Percentiles rank a stretch among this genome's conserved stretches.
These are phyloP conservation scores for Hippocampus barbouri DNA, from an alignment of 2,113 vertebrate species.

Conservation along the genomic window DNA sequence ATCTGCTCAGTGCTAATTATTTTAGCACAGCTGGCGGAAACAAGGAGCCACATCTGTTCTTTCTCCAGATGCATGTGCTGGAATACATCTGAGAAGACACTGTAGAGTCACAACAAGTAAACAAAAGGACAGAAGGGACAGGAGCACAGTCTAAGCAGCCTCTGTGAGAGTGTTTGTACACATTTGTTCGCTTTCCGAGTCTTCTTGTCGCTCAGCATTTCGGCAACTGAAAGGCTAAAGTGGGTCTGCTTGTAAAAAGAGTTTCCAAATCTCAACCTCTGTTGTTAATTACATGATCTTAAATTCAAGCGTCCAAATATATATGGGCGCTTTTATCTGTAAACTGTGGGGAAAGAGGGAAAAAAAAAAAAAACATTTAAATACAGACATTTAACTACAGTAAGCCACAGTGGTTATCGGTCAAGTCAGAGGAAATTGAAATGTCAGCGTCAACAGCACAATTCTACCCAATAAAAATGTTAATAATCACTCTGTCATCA, in stretches of 20 bases:
- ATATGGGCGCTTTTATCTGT: background rate
- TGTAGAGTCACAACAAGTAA: constrained; percentile 36
- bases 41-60: constrained; percentile 48
- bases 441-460: background rate
- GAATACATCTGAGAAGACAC: constrained; percentile 35
- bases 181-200: constrained; percentile 41
- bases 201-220: constrained; percentile 13
- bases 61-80: constrained; percentile 28
- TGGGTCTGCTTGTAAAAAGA: constrained; percentile 1
- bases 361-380: too few relatives aligned
- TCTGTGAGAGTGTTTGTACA: constrained; percentile 45
- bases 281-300: constrained; percentile 11
- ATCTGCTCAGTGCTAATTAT: constrained; percentile 21
- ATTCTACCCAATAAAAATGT: background rate
- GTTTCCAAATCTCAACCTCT: background rate
- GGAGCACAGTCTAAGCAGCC: constrained; percentile 57
- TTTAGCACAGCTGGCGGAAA: constrained; percentile 38
- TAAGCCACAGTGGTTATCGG: background rate
- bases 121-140: constrained; percentile 55
- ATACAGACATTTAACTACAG: background rate
- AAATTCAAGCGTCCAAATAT: constrained; percentile 13
- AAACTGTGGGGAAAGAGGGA: background rate
- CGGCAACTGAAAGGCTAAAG: constrained; percentile 22
- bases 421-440: background rate
- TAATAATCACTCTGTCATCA: background rate